Evolutionary conservation across 2,797 vertebrate genomes (phyloP).

Genomic region (Fundulus diaphanus): DNA sequence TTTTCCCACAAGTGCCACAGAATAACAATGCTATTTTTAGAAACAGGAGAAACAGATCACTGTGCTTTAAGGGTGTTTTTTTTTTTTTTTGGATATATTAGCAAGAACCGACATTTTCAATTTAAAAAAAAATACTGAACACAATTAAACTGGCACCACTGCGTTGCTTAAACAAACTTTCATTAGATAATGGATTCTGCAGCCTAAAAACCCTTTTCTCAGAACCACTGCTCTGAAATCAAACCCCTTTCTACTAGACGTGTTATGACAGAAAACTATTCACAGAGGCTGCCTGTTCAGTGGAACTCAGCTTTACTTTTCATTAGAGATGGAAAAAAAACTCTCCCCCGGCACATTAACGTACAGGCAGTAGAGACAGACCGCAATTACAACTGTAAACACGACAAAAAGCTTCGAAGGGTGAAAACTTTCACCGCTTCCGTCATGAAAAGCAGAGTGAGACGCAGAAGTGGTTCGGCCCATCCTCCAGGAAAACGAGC

Average conservation of each 20-base stretch:
- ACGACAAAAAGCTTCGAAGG: conserved; percentile 1
- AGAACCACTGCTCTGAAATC: not conserved
- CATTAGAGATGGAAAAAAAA: not conserved
- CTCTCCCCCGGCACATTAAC: not conserved
- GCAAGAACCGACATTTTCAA: not conserved
- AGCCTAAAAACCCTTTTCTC: not conserved
- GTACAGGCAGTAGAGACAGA: conserved; percentile 5
- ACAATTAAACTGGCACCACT: too few species aligned
- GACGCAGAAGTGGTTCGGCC: not conserved
- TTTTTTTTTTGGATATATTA: not conserved
- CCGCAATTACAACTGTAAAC: conserved; percentile 16
- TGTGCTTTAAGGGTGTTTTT: not conserved
- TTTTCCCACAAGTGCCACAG: not conserved
- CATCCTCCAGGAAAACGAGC: not conserved
- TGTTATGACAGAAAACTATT: conserved; percentile 6
- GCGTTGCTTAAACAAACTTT: too few species aligned
- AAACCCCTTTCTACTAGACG: not conserved
- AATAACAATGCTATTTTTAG: conserved; percentile 15
- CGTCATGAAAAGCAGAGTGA: not conserved
- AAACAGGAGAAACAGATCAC: conserved; percentile 7
- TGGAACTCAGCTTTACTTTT: conserved; percentile 12
- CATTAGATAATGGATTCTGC: not conserved
- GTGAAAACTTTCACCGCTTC: not conserved
- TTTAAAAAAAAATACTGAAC: not conserved
- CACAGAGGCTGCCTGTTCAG: not conserved